Evolutionary conservation across 2,888 invertebrate genomes (phyloP).

Genomic region (Oscheius sp.): DNA sequence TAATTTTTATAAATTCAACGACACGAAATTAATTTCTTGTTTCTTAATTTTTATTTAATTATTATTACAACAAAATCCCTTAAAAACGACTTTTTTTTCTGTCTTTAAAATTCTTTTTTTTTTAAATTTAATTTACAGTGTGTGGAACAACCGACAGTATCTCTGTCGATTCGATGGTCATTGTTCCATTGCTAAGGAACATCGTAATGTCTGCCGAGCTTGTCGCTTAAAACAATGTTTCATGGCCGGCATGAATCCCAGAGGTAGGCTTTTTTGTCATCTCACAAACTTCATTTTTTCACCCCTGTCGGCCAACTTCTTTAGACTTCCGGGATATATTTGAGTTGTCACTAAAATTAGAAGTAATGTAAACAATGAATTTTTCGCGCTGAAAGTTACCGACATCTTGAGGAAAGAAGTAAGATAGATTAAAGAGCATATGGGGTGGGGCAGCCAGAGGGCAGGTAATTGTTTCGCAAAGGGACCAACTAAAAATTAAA

Average conservation of each 20-base stretch:
- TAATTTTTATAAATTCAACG: too few relatives aligned
- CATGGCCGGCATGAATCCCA: constrained; percentile 62
- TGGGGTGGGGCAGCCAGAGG: too few relatives aligned
- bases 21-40: too few relatives aligned
- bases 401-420: too few relatives aligned
- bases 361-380: background rate
- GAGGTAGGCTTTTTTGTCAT: constrained; percentile 35
- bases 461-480: too few relatives aligned
- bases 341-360: constrained; percentile 6
- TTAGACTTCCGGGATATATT: background rate
- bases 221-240: constrained; percentile 62
- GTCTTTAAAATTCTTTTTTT: constrained; percentile 17
- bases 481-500: too few relatives aligned
- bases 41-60: too few relatives aligned
- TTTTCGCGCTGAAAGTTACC: background rate
- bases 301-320: too few relatives aligned
- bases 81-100: too few relatives aligned
- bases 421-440: constrained; percentile 5
- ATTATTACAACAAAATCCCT: too few relatives aligned
- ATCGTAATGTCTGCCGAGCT: constrained; percentile 63
- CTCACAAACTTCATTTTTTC: too few relatives aligned
- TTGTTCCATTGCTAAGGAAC: constrained; percentile 66
- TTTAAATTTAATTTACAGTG: constrained; percentile 40
- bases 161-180: constrained; percentile 63
- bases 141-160: constrained; percentile 61